Percentiles rank a stretch among this genome's conserved stretches.
Conservation (phyloP, 2,113 vertebrate species). For the Limanda limanda region DNA sequence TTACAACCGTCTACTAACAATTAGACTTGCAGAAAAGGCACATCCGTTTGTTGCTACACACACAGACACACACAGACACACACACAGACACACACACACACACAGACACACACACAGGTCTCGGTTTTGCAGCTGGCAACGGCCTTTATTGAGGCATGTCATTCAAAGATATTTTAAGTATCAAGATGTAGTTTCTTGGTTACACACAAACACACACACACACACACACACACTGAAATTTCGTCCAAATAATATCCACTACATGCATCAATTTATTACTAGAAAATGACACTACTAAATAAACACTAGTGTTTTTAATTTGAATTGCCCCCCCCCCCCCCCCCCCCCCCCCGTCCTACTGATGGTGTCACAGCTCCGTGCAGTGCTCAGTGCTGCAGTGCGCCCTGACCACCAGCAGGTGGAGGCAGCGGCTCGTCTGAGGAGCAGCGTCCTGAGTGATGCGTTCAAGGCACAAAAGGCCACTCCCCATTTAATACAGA, state of each 20-base stretch:
- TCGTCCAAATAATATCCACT: no score
- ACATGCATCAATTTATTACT: not conserved
- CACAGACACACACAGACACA: not conserved
- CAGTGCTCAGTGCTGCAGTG: constrained; percentile 17
- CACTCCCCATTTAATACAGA: constrained; percentile 11
- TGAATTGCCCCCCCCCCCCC: not conserved
- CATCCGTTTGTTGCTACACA: constrained; percentile 88
- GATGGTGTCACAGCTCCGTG: not conserved
- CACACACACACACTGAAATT: not conserved
- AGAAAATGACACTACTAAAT: not conserved
- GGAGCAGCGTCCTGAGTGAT: not conserved
- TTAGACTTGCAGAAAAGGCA: constrained; percentile 86
- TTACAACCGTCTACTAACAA: constrained; percentile 94
- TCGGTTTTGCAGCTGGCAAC: no score
- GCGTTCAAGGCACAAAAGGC: constrained; percentile 35
- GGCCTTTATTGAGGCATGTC: no score
- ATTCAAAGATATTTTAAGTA: no score
- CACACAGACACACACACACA: constrained; percentile 1
- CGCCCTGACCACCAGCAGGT: constrained; percentile 82
- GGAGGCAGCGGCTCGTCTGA: constrained; percentile 86
- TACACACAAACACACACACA: not conserved
- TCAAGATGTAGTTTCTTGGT: no score
- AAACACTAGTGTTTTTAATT: no score
- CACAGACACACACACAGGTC: no score
- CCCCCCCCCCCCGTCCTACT: not conserved